Percentiles rank a stretch among this genome's conserved stretches.
phyloP scores from a whole-genome alignment of 2,113 vertebrate genomes.

The Perca schrenkii region DNA sequence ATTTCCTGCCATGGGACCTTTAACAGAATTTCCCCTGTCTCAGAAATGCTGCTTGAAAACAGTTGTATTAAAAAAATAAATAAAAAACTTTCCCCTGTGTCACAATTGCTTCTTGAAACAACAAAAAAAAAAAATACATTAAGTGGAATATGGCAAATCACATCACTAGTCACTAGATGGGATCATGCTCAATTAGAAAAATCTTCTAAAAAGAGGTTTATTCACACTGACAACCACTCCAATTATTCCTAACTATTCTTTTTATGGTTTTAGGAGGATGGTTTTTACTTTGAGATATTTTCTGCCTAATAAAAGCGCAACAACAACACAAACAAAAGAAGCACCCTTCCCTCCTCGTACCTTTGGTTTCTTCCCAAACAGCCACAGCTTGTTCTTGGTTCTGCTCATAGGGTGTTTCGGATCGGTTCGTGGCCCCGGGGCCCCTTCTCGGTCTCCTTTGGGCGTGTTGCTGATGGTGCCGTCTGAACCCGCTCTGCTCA shows the following conservation, averaged over 20 bases:
- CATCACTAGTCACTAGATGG: background rate
- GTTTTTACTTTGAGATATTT: too few species aligned
- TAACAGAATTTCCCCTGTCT: background rate
- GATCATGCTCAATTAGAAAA: background rate
- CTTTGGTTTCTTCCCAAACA: conserved; percentile 99
- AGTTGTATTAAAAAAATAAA: too few species aligned
- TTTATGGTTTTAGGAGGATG: too few species aligned
- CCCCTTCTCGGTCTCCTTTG: conserved; percentile 85
- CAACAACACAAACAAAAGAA: background rate
- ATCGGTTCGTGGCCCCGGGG: conserved; percentile 87
- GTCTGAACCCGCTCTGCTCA: conserved; percentile 95
- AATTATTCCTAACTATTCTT: background rate
- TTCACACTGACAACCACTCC: background rate
- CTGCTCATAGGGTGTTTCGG: conserved; percentile 91
- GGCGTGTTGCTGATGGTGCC: conserved; percentile 92
- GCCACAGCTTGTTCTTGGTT: conserved; percentile 98
- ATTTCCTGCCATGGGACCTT: too few species aligned
- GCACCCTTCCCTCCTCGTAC: conserved; percentile 74
- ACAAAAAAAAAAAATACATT: background rate
- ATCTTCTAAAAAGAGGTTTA: background rate
- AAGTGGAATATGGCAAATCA: background rate
- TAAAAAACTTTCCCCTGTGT: background rate
- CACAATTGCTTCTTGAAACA: background rate
- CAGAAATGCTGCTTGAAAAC: too few species aligned
- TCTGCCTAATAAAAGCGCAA: background rate